Conservation (phyloP, 2,797 vertebrate genomes). For the Myotis planiceps region DNA sequence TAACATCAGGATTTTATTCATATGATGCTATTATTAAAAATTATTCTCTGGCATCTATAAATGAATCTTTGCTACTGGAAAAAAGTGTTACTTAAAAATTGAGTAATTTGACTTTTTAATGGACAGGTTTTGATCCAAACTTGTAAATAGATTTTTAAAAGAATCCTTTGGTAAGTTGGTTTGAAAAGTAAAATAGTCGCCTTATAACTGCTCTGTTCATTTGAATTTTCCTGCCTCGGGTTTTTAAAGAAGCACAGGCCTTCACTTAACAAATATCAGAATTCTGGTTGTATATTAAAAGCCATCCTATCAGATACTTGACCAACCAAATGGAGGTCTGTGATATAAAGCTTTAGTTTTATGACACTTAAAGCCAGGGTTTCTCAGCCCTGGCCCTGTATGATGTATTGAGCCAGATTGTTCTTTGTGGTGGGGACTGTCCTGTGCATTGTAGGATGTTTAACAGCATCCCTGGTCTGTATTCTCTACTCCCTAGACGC, state of each 20-base stretch:
- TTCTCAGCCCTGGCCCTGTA: neutral
- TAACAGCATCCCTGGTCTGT: neutral
- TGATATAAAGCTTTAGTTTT: neutral
- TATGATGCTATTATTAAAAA: conserved; percentile 24
- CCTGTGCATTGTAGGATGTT: neutral
- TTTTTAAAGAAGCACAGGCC: neutral
- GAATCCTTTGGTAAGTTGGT: conserved; percentile 41
- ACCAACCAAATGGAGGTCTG: neutral
- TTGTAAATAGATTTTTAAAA: conserved; percentile 60
- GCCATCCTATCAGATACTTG: neutral
- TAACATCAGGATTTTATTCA: conserved; percentile 49
- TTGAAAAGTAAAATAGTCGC: conserved; percentile 39
- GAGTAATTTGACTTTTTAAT: conserved; percentile 54
- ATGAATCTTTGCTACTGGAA: conserved; percentile 49
- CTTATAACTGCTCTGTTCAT: neutral
- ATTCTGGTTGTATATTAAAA: neutral
- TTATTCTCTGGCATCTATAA: conserved; percentile 57
- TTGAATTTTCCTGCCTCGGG: neutral
- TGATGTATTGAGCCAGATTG: neutral
- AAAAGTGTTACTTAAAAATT: conserved; percentile 50
- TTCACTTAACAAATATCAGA: conserved; percentile 1
- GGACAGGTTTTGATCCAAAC: conserved; percentile 45
- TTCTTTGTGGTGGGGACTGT: neutral
- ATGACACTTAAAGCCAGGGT: neutral
- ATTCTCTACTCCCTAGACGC: neutral